Evolutionary conservation across 2,113 vertebrate species (phyloP).

Genomic region (rat (Rattus norvegicus)): GRCr8 NC_086036.1:62039501-62040000

Average conservation of each 20-base stretch:
- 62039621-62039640: not conserved
- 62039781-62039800: not conserved
- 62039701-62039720: not conserved
- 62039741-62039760: not conserved
- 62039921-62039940: not conserved
- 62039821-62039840: not conserved
- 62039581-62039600: not conserved
- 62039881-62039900: not conserved
- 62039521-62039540: not conserved
- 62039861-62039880: not conserved
- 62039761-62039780: not conserved
- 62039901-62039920: not conserved
- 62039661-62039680: not conserved
- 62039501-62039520: not conserved
- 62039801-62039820: not conserved
- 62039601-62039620: not conserved
- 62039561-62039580: not conserved
- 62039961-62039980: too few species aligned
- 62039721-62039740: not conserved
- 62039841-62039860: not conserved
- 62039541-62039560: too few species aligned
- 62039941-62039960: too few species aligned
- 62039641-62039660: not conserved
- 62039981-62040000: too few species aligned
- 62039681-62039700: not conserved